Evolutionary conservation across 2,113 vertebrate genomes (phyloP).

Genomic region (Phylloscopus trochiloides): DNA sequence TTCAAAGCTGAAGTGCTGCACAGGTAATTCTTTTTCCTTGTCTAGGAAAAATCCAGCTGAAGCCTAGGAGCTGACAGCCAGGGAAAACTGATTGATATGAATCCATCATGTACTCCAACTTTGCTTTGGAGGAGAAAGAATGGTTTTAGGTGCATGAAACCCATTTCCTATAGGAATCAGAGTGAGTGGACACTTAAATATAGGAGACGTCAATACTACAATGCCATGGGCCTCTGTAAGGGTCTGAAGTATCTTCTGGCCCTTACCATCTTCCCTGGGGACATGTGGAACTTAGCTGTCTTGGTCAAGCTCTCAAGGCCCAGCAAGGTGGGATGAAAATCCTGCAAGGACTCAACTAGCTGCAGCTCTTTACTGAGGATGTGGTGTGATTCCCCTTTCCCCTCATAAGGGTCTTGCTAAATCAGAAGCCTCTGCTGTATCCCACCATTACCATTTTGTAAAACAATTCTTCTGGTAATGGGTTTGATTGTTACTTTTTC

Average conservation of each 20-base stretch:
- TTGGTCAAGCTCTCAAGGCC: not conserved
- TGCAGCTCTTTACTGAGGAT: not conserved
- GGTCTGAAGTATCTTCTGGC: not conserved
- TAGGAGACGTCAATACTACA: not conserved
- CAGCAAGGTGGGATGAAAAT: not conserved
- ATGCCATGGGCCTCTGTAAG: not conserved
- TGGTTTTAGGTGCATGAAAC: not conserved
- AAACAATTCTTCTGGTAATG: not conserved
- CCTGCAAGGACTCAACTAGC: not conserved
- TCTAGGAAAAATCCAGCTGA: not conserved
- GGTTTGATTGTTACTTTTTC: not conserved
- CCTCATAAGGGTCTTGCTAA: not conserved
- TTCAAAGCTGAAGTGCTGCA: not conserved
- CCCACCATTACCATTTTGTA: not conserved
- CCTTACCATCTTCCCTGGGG: not conserved
- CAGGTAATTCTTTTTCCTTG: not conserved
- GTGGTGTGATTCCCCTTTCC: not conserved
- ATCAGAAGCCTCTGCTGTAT: not conserved
- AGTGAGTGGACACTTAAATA: not conserved
- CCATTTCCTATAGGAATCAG: not conserved
- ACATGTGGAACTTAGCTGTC: not conserved
- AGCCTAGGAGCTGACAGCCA: not conserved
- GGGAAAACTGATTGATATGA: not conserved
- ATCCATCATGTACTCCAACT: not conserved
- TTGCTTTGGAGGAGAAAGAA: not conserved